These are phyloP conservation scores for Lagorchestes hirsutus DNA, from an alignment of 2,797 vertebrate species.

Conservation along the genomic window DNA sequence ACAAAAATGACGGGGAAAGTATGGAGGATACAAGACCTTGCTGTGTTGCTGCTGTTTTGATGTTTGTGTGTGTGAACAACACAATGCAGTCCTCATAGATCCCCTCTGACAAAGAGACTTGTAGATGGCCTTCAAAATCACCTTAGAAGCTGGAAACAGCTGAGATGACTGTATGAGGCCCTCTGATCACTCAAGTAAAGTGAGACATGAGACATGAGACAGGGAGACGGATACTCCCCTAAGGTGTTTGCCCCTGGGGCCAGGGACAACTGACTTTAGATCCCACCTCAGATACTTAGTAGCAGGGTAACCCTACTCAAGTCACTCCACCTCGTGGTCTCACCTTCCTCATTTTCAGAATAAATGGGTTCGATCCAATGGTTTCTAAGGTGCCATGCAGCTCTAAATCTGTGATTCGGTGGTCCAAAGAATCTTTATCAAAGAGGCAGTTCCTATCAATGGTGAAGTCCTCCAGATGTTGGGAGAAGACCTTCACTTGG, in stretches of 20 bases:
- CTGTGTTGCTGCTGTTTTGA: not conserved
- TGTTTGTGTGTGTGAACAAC: not conserved
- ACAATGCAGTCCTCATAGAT: not conserved
- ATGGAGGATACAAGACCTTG: not conserved
- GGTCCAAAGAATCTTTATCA: not conserved
- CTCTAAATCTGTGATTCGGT: not conserved
- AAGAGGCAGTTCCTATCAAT: not conserved
- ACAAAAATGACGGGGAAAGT: not conserved
- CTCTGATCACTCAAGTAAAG: not conserved
- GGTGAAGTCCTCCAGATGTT: not conserved
- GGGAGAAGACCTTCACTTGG: not conserved
- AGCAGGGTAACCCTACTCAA: not conserved
- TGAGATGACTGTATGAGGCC: not conserved
- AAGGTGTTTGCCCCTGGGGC: not conserved
- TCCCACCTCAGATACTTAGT: not conserved
- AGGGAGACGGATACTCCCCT: rapidly evolving
- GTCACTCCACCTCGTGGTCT: not conserved
- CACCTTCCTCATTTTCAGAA: not conserved
- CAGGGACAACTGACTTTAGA: not conserved
- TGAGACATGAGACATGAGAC: not conserved
- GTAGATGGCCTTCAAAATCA: not conserved
- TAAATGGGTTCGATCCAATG: not conserved
- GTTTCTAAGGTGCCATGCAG: not conserved
- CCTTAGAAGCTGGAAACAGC: not conserved
- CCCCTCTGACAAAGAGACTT: not conserved